Base-by-base conservation (phyloP, 2,797 vertebrate species). In the Sebastes minor region DNA sequence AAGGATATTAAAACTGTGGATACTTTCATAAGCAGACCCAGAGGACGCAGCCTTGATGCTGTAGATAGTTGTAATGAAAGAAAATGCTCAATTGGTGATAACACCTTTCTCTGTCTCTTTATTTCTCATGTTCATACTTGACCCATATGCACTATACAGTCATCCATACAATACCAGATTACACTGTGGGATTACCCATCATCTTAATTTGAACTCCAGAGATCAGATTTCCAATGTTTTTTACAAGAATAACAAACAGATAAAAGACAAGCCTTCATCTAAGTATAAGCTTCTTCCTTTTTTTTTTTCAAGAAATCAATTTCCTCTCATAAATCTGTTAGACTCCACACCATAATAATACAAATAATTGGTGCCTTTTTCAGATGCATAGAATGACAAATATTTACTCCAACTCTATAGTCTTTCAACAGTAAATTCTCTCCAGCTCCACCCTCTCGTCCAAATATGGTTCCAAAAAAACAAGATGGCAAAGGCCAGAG, bases 1-100 rank as follows among this genome's bases (percentile, higher is more conserved):
- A 28, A 84, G 76, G 82, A 89, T 87, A 89, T 85, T 82, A 88
- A 88, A 91, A 78, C 80, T 82, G 77, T 59, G 38, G 46, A 61
- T 84, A 70, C 27, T 71, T 81, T 86, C 60, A 82, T 81, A 70
- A 84, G 78, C 60, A 79, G 78, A 74, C 82, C 83, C 82, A 62
- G 52, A 82, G 67, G 81, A 86, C 1, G 6, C 46, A 11, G 59
- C 71, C 57, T 71, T 6, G 60, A 53, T 46, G 32, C 80, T 30
- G 59, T 10, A 76, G 63, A 84, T 71, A 66, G 52, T 27, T 75
- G 33, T 56, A 80, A 67, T 82, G 60, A 86, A 83, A 83, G 49
- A 63, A 84, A 86, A 74, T 32, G 23, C n/a, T 69, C 61, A 74
- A 67, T 65, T 63, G 55, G 13, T 53, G 16, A 14, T 20, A 55